Evolutionary conservation across 2,888 invertebrate species (phyloP).

Genomic region (Macropis europaea): DNA sequence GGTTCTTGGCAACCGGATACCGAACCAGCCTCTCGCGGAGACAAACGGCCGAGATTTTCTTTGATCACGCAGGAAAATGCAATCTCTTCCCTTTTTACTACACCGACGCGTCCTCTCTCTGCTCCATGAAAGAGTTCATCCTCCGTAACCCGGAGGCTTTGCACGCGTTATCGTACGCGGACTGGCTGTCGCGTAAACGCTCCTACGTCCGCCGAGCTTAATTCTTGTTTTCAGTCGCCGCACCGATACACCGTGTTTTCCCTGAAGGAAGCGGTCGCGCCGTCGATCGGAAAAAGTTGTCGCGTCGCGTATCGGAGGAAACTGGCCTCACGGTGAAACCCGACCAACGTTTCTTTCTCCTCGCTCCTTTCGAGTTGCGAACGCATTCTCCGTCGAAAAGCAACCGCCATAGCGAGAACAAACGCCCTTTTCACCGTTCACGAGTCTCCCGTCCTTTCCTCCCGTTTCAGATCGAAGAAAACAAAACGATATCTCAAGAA

Average conservation of each 20-base stretch:
- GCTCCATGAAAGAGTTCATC: constrained; percentile 56
- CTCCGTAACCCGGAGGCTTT: constrained; percentile 57
- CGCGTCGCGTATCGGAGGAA: not conserved
- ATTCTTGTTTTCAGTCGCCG: not conserved
- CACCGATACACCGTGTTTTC: not conserved
- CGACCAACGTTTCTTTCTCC: not conserved
- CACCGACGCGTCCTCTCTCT: constrained; percentile 2
- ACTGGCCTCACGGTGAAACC: constrained; percentile 7
- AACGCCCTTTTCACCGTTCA: no score
- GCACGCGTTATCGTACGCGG: constrained; percentile 39
- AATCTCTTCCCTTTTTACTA: constrained; percentile 54
- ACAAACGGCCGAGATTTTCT: constrained; percentile 38
- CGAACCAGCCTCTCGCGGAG: constrained; percentile 15
- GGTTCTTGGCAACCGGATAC: constrained; percentile 6
- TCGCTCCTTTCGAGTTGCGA: not conserved
- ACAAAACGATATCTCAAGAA: no score
- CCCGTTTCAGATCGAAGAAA: no score
- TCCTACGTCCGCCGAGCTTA: not conserved
- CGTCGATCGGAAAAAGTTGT: not conserved
- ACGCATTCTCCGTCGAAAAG: no score
- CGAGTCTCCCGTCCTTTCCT: no score
- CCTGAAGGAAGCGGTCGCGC: not conserved
- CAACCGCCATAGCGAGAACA: no score
- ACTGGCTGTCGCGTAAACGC: constrained; percentile 10
- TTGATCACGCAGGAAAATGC: constrained; percentile 66